phyloP scores from a whole-genome alignment of 2,113 vertebrate genomes.

The Eretmochelys imbricata region DNA sequence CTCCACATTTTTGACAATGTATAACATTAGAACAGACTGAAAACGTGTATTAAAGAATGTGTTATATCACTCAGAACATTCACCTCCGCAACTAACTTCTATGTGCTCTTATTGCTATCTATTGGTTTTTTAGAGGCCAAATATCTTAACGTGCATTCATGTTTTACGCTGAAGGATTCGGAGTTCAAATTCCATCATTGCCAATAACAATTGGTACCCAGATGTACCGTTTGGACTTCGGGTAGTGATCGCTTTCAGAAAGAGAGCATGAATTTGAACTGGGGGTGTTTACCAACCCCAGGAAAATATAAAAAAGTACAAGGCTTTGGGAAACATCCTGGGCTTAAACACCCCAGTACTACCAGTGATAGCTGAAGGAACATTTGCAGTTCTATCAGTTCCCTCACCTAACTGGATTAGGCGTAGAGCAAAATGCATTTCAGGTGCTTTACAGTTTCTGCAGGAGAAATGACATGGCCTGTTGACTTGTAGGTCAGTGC shows the following conservation, averaged over 20 bases:
- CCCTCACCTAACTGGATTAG: slow-evolving; percentile 7
- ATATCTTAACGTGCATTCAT: slow-evolving; percentile 47
- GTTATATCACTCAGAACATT: neutral
- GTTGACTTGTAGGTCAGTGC: neutral
- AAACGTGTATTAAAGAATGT: slow-evolving; percentile 22
- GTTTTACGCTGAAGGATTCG: slow-evolving; percentile 43
- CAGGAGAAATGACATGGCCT: slow-evolving; percentile 26
- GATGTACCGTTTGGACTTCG: neutral
- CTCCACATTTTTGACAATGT: neutral
- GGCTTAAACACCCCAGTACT: slow-evolving; percentile 48
- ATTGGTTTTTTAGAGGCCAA: slow-evolving; percentile 40
- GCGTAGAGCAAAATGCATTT: slow-evolving; percentile 23
- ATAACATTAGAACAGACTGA: neutral
- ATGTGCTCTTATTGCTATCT: slow-evolving; percentile 6
- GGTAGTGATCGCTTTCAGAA: neutral
- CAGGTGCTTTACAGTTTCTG: neutral
- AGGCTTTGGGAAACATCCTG: slow-evolving; percentile 28
- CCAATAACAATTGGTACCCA: slow-evolving; percentile 38
- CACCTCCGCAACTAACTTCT: slow-evolving; percentile 47
- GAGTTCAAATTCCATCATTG: slow-evolving; percentile 60
- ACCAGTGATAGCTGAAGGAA: neutral
- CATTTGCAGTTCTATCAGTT: slow-evolving; percentile 36
- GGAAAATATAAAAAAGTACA: slow-evolving; percentile 51
- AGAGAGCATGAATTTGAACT: slow-evolving; percentile 2
- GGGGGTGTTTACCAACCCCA: slow-evolving; percentile 41